Conservation (phyloP, 2,113 vertebrate genomes). For the Centropristis striata region DNA sequence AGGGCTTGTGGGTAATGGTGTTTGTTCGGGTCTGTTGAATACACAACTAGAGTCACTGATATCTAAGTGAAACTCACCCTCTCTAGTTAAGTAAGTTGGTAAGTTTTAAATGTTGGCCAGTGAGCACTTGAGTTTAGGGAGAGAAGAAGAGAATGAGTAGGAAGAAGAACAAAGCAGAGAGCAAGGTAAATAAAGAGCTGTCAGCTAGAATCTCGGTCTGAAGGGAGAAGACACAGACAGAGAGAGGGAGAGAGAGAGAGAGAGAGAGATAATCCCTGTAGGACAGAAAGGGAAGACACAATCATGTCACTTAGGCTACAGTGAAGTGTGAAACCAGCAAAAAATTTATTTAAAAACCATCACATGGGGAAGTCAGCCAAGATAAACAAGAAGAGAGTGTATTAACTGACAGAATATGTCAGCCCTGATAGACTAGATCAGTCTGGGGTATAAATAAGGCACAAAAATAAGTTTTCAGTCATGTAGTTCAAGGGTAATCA, state of each 20-base stretch:
- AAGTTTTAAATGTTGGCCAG: slow-evolving; percentile 9
- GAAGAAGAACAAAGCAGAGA: slow-evolving; percentile 20
- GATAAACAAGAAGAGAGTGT: not conserved
- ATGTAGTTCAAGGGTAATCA: too few species aligned
- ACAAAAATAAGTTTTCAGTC: too few species aligned
- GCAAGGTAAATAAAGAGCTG: slow-evolving; percentile 44
- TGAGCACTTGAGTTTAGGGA: not conserved
- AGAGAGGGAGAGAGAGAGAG: not conserved
- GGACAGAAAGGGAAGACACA: not conserved
- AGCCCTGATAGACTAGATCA: too few species aligned
- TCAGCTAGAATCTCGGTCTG: slow-evolving; percentile 29
- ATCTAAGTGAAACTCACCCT: not conserved
- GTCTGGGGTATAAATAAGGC: too few species aligned
- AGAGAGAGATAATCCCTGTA: slow-evolving; percentile 2
- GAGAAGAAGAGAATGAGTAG: not conserved
- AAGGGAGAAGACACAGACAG: slow-evolving; percentile 1
- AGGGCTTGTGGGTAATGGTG: too few species aligned
- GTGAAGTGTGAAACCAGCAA: not conserved
- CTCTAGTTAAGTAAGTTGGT: not conserved
- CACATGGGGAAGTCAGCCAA: not conserved
- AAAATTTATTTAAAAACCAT: not conserved
- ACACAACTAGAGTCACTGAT: not conserved
- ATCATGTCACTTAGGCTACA: slow-evolving; percentile 7
- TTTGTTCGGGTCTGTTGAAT: too few species aligned
- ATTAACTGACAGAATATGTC: not conserved